Evolutionary conservation across 2,113 vertebrate genomes (phyloP), one percentile per base, ranked within the genome.

Genomic region (Coryphaenoides rupestris): DNA sequence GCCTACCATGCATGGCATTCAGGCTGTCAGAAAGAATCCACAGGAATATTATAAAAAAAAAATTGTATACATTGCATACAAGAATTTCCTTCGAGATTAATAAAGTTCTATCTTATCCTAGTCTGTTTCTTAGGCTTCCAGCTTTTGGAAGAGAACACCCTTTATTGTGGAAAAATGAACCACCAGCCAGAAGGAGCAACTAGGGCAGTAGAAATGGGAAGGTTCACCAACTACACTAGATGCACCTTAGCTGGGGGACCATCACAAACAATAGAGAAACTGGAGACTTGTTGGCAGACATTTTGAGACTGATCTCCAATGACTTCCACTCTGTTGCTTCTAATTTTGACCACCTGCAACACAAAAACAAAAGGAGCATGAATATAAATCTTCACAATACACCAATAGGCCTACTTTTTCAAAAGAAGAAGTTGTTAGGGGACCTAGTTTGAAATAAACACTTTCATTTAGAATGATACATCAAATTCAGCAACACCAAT

Each of bases 161-260:
- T 12, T 12, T 0, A 46, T 21, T 49, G 47, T 13, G 86, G 46
- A 2, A 57, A 68, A 72, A 80, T 80, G 84, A 87, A 81, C 79
- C 92, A 90, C 95, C 93, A 96, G 95, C 93, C 93, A 94, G 91
- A 98, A 98, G 97, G 96, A 91, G 95, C 97, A 99, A 91, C 95
- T 89, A 98, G 97, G 91, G 96, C 93, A 98, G 95, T 98, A 95
- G 95, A 95, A 93, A 89, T 88, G 92, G 91, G 90, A 80, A 86
- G 93, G 70, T 90, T 93, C 91, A 96, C 94, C 95, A 91, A 96
- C 96, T 98, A 96, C 96, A 98, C 97, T 98, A 97, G 96, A 98
- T 99, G 96, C 96, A 98, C 97, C 97, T 99, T 98, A 99, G 90
- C 94, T 95, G 94, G 94, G 92, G 91, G 72, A 78, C 80, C 73